Evolutionary conservation across 1,140 invertebrate genomes (phyloP), one percentile per base, ranked within the genome.

Genomic region (Macrocentrus cingulum): DNA sequence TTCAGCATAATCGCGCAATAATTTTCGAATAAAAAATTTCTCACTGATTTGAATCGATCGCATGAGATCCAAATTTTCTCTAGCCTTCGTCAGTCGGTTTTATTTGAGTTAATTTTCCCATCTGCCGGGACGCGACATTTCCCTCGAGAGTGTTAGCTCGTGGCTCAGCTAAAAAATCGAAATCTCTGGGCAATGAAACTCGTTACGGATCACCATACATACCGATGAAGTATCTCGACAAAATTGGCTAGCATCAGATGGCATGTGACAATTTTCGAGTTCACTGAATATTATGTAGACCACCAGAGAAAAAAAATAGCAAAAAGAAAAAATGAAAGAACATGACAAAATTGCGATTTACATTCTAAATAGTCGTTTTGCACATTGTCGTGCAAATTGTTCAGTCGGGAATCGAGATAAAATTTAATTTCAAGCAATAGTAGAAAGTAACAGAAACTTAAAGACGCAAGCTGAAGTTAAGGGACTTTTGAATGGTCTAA

Each of bases 51-150:
- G n/a, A n/a, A n/a, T n/a, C n/a, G n/a, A n/a, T n/a, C 25, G 4
- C 4, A 29, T 29, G 25, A 9, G 4, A 9, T 29, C 9, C 25
- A 9, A 39, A 18, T 20, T 32, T 32, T 18, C 8, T 42, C 22
- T 8, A 15, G 29, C 34, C n/a, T 34, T 20, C 5, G 11, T 18
- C n/a, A 11, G 37, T 42, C 36, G 36, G 42, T 65, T 66, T 65
- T 62, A 65, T 65, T 52, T 49, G 13, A 67, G 34, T 65, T 68
- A 67, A 66, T 68, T 68, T 59, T 48, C 44, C 49, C 29, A 20
- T 8, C 15, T 23, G 13, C 16, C 50, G n/a, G 19, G 36, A 0
- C 2, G 19, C 60, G 37, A 41, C 60, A 56, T 46, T 23, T 20
- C 53, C 34, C 53, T 46, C 15, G 53, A 48, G 53, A 22, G 2